These are phyloP conservation scores for Diabrotica virgifera DNA, from an alignment of 1,140 invertebrate genomes.

Conservation along the genomic window DNA sequence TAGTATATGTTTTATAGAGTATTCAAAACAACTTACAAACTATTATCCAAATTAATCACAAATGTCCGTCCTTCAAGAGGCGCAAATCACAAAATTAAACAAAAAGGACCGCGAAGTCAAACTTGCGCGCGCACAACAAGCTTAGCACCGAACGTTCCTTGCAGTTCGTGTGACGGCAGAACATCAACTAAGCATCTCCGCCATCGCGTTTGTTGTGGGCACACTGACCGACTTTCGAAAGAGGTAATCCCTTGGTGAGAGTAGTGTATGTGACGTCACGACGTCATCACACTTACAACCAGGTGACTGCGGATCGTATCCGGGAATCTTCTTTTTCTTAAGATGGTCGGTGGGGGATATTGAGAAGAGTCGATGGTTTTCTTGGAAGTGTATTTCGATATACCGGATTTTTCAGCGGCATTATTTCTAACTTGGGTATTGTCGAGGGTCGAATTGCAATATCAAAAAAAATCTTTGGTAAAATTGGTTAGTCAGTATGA, in stretches of 20 bases:
- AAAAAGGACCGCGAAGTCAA: background rate
- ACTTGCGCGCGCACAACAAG: background rate
- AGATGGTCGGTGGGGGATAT: background rate
- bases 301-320: conserved; percentile 32
- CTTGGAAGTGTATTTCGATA: conserved; percentile 2
- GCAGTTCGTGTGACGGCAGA: too few relatives aligned
- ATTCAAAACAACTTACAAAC: too few relatives aligned
- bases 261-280: conserved; percentile 39
- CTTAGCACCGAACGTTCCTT: too few relatives aligned
- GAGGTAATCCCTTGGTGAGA: conserved; percentile 42
- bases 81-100: too few relatives aligned
- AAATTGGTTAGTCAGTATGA: too few relatives aligned
- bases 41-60: too few relatives aligned
- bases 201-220: conserved; percentile 19
- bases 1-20: too few relatives aligned
- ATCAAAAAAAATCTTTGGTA: too few relatives aligned
- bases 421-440: too few relatives aligned
- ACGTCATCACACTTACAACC: conserved; percentile 23
- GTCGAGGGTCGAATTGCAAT: too few relatives aligned
- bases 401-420: background rate
- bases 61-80: too few relatives aligned
- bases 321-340: conserved; percentile 28
- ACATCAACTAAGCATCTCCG: background rate
- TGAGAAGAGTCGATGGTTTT: background rate
- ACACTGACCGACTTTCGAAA: conserved; percentile 45